These are phyloP conservation scores for Pomacea maculata DNA, from an alignment of 1,140 invertebrate species.

Conservation along the genomic window DNA sequence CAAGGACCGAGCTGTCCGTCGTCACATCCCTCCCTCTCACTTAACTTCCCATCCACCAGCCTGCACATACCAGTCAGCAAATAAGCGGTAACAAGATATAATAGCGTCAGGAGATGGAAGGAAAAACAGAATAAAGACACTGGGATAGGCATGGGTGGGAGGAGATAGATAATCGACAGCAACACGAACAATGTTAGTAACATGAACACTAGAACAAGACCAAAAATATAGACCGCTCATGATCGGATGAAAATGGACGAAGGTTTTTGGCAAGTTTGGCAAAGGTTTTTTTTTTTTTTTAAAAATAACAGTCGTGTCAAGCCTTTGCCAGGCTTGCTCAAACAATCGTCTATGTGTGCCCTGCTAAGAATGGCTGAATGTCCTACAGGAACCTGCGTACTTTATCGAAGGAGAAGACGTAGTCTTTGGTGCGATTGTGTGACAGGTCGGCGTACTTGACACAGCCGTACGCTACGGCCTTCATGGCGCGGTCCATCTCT, in stretches of 20 bases:
- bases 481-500: conserved; percentile 85
- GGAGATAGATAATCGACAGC: neutral
- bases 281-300: neutral
- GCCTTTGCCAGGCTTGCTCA: too few species aligned
- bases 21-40: neutral
- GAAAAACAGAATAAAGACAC: neutral
- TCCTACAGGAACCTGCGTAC: conserved; percentile 53
- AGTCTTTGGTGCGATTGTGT: conserved; percentile 93
- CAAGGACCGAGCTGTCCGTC: neutral
- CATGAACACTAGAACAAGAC: neutral
- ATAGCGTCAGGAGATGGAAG: neutral
- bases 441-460: conserved; percentile 98
- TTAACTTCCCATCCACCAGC: neutral
- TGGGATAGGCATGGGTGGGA: neutral
- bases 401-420: conserved; percentile 98
- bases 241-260: neutral
- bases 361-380: too few species aligned
- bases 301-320: neutral
- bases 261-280: neutral
- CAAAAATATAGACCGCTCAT: neutral
- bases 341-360: neutral
- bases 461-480: conserved; percentile 96
- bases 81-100: neutral
- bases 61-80: neutral
- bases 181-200: neutral